Conservation (phyloP, 2,888 invertebrate genomes). For the Eulithis prunata region DNA sequence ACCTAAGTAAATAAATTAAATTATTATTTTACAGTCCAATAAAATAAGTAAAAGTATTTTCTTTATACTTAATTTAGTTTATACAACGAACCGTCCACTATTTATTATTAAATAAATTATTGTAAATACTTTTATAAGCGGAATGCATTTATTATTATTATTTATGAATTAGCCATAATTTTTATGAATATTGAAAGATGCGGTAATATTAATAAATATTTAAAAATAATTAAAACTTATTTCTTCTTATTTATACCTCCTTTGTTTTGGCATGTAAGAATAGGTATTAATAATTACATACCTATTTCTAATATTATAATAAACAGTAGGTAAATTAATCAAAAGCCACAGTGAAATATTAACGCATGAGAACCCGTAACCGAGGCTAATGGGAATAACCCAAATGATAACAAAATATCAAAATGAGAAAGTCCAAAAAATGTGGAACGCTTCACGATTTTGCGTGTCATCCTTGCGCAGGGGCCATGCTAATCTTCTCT, state of each 20-base stretch:
- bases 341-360: no score
- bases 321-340: no score
- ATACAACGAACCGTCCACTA: conserved; percentile 51
- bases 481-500: conserved; percentile 42
- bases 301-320: no score
- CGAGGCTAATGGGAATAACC: no score
- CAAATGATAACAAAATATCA: no score
- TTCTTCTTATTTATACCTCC: conserved; percentile 1
- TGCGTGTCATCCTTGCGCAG: conserved; percentile 42
- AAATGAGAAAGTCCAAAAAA: conserved; percentile 26
- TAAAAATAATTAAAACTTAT: conserved; percentile 1
- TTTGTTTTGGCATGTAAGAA: no score
- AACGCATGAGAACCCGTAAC: no score
- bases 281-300: no score
- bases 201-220: conserved; percentile 24
- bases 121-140: conserved; percentile 54
- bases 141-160: conserved; percentile 72
- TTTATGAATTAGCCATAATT: conserved; percentile 67
- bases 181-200: conserved; percentile 29
- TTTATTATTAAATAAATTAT: conserved; percentile 54
- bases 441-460: conserved; percentile 42
- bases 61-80: conserved; percentile 15
- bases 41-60: conserved; percentile 13
- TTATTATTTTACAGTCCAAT: conserved; percentile 7
- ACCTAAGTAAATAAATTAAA: not conserved